phyloP scores from a whole-genome alignment of 2,888 invertebrate genomes.

The Hirtodrosophila confusa region DNA sequence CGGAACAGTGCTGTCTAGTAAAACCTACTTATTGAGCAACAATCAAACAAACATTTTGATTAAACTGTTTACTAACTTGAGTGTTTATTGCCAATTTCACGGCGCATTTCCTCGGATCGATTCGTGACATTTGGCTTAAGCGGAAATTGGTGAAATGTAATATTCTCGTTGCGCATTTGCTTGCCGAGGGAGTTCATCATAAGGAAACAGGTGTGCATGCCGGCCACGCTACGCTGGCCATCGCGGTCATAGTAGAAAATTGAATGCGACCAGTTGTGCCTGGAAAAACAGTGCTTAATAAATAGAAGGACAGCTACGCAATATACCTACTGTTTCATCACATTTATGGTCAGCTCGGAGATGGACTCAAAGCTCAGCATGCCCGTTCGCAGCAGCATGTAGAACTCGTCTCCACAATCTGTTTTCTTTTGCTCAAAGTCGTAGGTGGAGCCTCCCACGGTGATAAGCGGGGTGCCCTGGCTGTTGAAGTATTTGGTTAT shows the following conservation, averaged over 20 bases:
- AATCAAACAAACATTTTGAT: neutral
- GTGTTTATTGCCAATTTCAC: slow-evolving; percentile 88
- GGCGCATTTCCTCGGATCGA: slow-evolving; percentile 87
- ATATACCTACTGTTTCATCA: slow-evolving; percentile 88
- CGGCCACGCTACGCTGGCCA: slow-evolving; percentile 88
- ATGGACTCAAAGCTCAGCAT: slow-evolving; percentile 90
- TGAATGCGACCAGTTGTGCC: slow-evolving; percentile 90
- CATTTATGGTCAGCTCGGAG: slow-evolving; percentile 88
- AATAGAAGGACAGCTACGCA: neutral
- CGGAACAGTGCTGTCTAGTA: too few relatives aligned
- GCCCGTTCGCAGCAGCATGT: slow-evolving; percentile 91
- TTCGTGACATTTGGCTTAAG: slow-evolving; percentile 85
- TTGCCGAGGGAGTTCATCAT: slow-evolving; percentile 90
- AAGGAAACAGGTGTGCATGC: slow-evolving; percentile 90
- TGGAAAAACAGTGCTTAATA: slow-evolving; percentile 75
- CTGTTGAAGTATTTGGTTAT: slow-evolving; percentile 91
- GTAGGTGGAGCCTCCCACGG: slow-evolving; percentile 91
- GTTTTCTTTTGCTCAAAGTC: slow-evolving; percentile 91
- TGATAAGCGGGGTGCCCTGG: slow-evolving; percentile 90
- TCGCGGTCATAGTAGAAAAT: slow-evolving; percentile 91
- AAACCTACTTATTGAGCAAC: too few relatives aligned
- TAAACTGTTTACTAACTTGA: slow-evolving; percentile 87
- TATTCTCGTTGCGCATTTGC: slow-evolving; percentile 84
- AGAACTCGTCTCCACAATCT: slow-evolving; percentile 89
- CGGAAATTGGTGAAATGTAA: slow-evolving; percentile 82